Evolutionary conservation across 2,888 invertebrate genomes (phyloP), one percentile per base, ranked within the genome.

Genomic region (Agrotis ipsilon): DNA sequence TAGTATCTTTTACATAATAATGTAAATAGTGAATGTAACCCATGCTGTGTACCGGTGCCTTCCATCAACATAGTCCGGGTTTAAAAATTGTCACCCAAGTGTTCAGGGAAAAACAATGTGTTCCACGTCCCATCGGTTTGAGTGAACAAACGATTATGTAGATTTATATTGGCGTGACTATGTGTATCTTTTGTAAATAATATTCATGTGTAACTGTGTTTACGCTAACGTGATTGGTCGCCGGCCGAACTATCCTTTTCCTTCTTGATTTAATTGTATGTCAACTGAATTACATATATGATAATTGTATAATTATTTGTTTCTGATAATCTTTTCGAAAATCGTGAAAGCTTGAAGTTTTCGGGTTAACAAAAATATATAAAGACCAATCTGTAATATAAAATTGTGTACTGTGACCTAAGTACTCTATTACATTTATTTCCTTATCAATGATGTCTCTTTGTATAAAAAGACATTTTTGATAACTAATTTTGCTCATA

Each of bases 111-210:
- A 55, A 70, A 61, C 46, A 61, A 71, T 63, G 48, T 64, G 55
- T 71, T 67, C 51, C 46, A 57, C 5, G 46, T 64, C 57, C 57
- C 62, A 67, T 67, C 49, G 39, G 39, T 66, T 59, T 63, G 43
- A 59, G 24, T 66, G 48, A 77, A 77, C 62, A 61, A 51, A 63
- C 48, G 21, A 72, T 71, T 67, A 32, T 65, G 19, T 75, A 49
- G 27, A 59, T 55, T 54, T 66, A 32, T 24, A 68, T 66, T 58
- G 72, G 24, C 62, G 60, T 49, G n/a, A 55, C 4, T 49, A 52
- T 65, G 62, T 66, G 52, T 59, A 69, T 59, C 55, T 72, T 62
- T 73, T 82, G 72, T 84, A 84, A 72, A 82, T 81, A 83, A 81
- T 70, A 55, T 45, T 73, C 58, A 66, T 48, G 45, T 69, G 48